Base-by-base conservation (phyloP, 2,888 invertebrate species). In the Plutella xylostella region DNA sequence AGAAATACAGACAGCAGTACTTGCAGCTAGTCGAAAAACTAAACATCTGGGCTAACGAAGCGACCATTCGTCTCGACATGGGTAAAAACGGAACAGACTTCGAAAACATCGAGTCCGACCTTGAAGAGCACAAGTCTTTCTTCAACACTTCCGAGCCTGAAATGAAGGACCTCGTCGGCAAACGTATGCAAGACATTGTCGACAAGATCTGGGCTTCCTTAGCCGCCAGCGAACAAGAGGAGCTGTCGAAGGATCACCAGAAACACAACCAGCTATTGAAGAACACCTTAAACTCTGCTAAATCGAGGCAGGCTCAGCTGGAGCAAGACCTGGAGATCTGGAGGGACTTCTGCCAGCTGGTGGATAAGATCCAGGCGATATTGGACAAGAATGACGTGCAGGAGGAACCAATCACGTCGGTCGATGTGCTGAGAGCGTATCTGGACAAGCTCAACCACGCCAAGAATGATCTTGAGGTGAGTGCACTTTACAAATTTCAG, bases 131-230 rank as follows among this genome's bases (percentile, higher is more conserved):
- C 63, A 94, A 93, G 73, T 87, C 89, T 31, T 94, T 93, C 87
- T 94, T 94, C 68, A 79, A 77, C 38, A 88, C 90, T 50, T 91
- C 91, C 34, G 93, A 94, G 60, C 85, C 89, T 0, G 87, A 89
- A 18, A 91, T 93, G 64, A 89, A 91, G 48, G 92, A 93, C 60
- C 78, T 94, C 52, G 91, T 94, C 4, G 90, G 92, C 1, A 92
- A 92, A 52, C 88, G 90, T 48, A 92, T 94, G 64, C 92, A 94
- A 60, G 91, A 92, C 48, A 89, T 92, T 2, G 93, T 93, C 0
- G 94, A 96, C 58, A 92, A 92, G 60, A 94, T 96, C 46, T 94
- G 94, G 92, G 92, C 94, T 0, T 94, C 95, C 1, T 72, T 96
- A 22, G 90, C 89, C 20, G 86, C 90, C 6, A 86, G 89, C 17